A percentile compares a stretch with the other conserved stretches of the same genome.
Conservation (phyloP, 1,140 invertebrate genomes). For the Dreissena polymorpha region DNA sequence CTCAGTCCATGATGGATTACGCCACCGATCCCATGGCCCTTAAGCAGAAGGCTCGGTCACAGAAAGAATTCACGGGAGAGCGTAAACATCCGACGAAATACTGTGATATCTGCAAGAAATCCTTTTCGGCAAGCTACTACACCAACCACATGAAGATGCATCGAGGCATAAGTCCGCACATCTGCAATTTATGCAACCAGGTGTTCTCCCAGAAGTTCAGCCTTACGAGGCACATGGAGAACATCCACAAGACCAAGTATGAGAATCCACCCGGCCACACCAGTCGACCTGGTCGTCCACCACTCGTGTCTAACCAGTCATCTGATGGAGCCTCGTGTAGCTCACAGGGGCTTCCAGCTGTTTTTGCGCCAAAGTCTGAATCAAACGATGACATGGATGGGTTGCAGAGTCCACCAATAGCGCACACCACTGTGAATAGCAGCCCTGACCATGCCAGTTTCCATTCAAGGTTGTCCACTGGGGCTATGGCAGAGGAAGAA, state of each 20-base stretch:
- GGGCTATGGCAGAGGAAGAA: too few species aligned
- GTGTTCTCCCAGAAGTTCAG: conserved; percentile 58
- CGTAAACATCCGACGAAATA: conserved; percentile 50
- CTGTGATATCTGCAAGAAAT: conserved; percentile 52
- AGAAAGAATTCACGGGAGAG: conserved; percentile 45
- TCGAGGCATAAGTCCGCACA: conserved; percentile 42
- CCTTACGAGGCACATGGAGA: conserved; percentile 57
- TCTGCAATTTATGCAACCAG: conserved; percentile 59
- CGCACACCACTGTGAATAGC: too few species aligned
- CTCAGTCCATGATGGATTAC: too few species aligned
- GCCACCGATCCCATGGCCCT: background rate
- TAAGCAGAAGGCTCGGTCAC: background rate
- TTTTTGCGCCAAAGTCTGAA: too few species aligned
- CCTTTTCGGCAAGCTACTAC: conserved; percentile 52
- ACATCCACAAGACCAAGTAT: conserved; percentile 41
- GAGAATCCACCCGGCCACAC: too few species aligned
- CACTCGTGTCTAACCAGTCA: too few species aligned
- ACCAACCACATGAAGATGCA: conserved; percentile 58
- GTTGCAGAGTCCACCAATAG: background rate
- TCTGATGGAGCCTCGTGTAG: too few species aligned
- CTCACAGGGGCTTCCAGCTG: too few species aligned
- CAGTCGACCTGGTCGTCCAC: too few species aligned
- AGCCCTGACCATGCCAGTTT: too few species aligned
- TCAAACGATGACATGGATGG: background rate
- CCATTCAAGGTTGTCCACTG: too few species aligned